Evolutionary conservation across 2,888 invertebrate species (phyloP), one percentile per base, ranked within the genome.

Genomic region (Pristionchus mayeri): DNA sequence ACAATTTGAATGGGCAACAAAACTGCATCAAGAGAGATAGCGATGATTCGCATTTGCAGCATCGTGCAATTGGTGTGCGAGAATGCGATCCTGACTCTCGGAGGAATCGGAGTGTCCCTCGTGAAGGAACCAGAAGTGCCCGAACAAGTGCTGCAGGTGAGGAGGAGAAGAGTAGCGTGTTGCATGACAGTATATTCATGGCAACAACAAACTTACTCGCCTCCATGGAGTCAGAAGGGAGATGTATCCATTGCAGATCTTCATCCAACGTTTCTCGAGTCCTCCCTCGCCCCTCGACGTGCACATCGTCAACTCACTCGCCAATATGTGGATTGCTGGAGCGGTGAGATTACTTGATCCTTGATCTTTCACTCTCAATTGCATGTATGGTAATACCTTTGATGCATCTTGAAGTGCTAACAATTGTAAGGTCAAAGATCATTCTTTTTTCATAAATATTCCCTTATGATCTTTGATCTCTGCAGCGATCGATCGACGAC

Each of bases 41-140:
- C 50, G 18, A 50, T 18, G 3, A 0, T 4, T 18, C 13, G 18
- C 18, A 2, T 1, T 44, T 76, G 44, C 52, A 97, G 97, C 90
- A 96, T 97, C 94, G 96, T 97, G 0, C 96, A 96, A 0, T 94
- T 99, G 52, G 97, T 99, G 60, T 96, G 97, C 86, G 96, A 97
- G 50, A 99, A 99, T 93, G 98, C 98, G 67, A 98, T 99, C 54
- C 96, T 98, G 83, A 97, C 98, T 95, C 94, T 99, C 93, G 98
- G 99, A 0, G 97, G 97, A 92, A 97, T 99, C 21, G 98, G 98
- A 0, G 97, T 91, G 11, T 88, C 90, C 6, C 86, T 92, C 21
- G 88, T 88, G 18, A 88, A 89, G 60, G 87, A 88, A 67, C 85
- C 79, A 16, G 86, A 87, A 21, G 90, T 90, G 18, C 90, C 92